A percentile compares a stretch with the other conserved stretches of the same genome.
These are phyloP conservation scores for Oligia fasciuncula DNA, from an alignment of 2,888 invertebrate species.

Conservation along the genomic window DNA sequence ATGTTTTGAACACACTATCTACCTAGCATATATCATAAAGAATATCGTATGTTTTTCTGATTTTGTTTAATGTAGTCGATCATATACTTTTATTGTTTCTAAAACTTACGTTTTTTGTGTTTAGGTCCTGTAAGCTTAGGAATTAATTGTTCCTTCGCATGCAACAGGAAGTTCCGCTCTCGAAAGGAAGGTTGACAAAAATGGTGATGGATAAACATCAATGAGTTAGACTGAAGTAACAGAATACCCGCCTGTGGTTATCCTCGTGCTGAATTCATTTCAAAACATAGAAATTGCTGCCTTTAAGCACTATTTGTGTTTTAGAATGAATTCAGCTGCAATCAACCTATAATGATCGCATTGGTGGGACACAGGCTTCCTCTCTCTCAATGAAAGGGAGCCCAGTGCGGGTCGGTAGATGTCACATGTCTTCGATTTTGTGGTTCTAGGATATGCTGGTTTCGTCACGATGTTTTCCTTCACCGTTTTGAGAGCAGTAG, in stretches of 20 bases:
- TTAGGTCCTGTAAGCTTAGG: background rate
- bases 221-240: background rate
- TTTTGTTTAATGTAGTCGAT: too few relatives aligned
- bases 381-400: background rate
- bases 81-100: too few relatives aligned
- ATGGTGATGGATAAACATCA: background rate
- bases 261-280: background rate
- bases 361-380: background rate
- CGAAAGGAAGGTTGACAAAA: background rate
- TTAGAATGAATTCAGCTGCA: background rate
- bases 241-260: background rate
- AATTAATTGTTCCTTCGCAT: slow-evolving; percentile 17
- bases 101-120: too few relatives aligned
- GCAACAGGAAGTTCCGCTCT: background rate
- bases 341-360: background rate
- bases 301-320: background rate
- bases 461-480: background rate
- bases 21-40: too few relatives aligned
- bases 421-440: background rate
- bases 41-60: too few relatives aligned
- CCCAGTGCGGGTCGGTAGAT: background rate
- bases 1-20: too few relatives aligned
- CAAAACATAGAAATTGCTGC: background rate
- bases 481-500: background rate
- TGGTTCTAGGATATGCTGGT: background rate